Evolutionary conservation across 2,113 vertebrate genomes (phyloP), one percentile per base, ranked within the genome.

Genomic region (Nymphicus hollandicus): DNA sequence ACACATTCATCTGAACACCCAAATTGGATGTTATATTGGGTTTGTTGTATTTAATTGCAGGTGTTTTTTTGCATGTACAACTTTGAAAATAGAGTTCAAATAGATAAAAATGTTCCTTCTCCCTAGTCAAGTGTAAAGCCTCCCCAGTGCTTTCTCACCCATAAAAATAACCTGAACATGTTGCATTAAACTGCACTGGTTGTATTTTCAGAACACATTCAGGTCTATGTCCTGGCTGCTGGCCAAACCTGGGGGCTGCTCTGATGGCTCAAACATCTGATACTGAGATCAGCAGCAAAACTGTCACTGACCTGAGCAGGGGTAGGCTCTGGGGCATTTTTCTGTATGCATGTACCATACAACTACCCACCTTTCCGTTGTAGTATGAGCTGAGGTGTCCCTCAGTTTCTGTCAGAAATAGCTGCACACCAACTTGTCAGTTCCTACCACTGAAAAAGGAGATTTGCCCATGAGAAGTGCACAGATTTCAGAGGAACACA

Each of bases 71-170:
- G 52, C n/a, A 50, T 3, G 5, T 73, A 27, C 64, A 72, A 2
- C 44, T 85, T 97, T 60, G 49, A 80, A 91, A 86, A 86, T 15
- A 89, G 65, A 94, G 25, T 35, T 86, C 72, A 55, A 66, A 53
- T 4, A 76, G 77, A 68, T 23, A 69, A 85, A 93, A 80, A 69
- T 5, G 0, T 82, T 85, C 70, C 81, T 58, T 76, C 78, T 91
- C n/a, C 39, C 74, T 88, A 83, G 84, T 58, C 77, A 96, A 92
- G 70, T 82, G 58, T 92, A 81, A 92, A 94, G 81, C 46, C 41
- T 89, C 43, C 35, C 22, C 41, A 47, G 23, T 76, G 73, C 70
- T 55, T 74, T 77, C 70, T 52, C 64, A 71, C 25, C 15, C 7
- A 10, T 58, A 53, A 83, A 88, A 79, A 83, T 15, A 89, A 31